Conservation (phyloP, 2,113 vertebrate genomes). For the Odobenus rosmarus region DNA sequence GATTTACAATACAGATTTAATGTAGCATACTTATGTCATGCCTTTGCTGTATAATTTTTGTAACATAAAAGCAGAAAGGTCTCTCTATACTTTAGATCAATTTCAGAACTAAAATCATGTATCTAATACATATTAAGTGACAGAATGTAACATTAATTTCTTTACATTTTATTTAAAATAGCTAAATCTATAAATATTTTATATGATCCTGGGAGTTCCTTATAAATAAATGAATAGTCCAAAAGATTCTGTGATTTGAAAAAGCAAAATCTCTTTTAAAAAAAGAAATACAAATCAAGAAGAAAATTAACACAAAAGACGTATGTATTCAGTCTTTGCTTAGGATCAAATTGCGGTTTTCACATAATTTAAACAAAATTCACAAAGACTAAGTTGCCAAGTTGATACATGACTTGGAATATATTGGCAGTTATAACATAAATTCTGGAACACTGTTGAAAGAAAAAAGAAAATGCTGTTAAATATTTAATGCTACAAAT, state of each 20-base stretch:
- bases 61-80: not conserved
- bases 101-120: not conserved
- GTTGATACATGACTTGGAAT: constrained; percentile 20
- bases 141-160: not conserved
- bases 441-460: not conserved
- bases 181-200: not conserved
- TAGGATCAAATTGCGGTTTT: constrained; percentile 23
- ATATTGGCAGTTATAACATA: not conserved
- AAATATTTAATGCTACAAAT: not conserved
- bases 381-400: not conserved
- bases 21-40: not conserved
- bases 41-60: not conserved
- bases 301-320: not conserved
- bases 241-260: constrained; percentile 21
- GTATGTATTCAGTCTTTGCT: not conserved
- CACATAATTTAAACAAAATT: constrained; percentile 50
- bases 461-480: constrained; percentile 51
- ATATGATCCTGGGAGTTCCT: not conserved
- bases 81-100: not conserved
- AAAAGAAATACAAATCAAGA: not conserved
- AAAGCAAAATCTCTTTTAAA: constrained; percentile 20
- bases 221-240: constrained; percentile 20
- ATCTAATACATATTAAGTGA: not conserved
- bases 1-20: not conserved
- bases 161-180: constrained; percentile 10